A percentile compares a stretch with the other conserved stretches of the same genome.
Conservation (phyloP, 1,140 invertebrate genomes). For the Apis cerana region DNA sequence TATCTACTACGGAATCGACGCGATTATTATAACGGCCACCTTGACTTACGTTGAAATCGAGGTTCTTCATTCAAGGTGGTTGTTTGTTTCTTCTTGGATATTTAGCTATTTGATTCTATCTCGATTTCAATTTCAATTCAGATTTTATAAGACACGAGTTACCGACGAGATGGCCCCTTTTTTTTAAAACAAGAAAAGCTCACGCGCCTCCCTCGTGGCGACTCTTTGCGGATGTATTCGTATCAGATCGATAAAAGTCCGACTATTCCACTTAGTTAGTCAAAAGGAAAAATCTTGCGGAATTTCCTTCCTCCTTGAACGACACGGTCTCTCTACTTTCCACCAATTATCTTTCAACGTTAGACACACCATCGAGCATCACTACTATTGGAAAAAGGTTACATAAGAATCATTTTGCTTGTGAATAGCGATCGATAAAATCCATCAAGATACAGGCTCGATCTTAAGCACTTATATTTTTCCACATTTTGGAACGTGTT, state of each 20-base stretch:
- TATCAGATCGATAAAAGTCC: conserved; percentile 59
- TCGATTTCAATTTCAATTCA: too few relatives aligned
- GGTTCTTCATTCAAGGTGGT: neutral
- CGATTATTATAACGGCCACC: conserved; percentile 17
- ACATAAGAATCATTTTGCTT: too few relatives aligned
- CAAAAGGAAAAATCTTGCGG: conserved; percentile 46
- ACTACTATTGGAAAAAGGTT: too few relatives aligned
- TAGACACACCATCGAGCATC: too few relatives aligned
- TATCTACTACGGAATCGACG: conserved; percentile 18
- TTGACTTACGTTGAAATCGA: conserved; percentile 2
- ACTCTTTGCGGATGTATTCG: conserved; percentile 49
- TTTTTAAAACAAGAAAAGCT: conserved; percentile 37
- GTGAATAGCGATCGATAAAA: neutral
- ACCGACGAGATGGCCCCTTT: neutral
- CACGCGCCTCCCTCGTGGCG: conserved; percentile 32
- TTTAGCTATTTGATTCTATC: too few relatives aligned
- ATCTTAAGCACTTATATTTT: neutral
- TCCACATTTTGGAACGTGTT: neutral
- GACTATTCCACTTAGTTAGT: conserved; percentile 42
- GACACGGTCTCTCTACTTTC: too few relatives aligned
- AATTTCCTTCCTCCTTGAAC: conserved; percentile 11
- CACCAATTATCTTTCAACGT: too few relatives aligned
- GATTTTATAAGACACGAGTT: too few relatives aligned
- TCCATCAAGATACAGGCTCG: neutral
- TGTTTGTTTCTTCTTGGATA: too few relatives aligned